Evolutionary conservation across 2,113 vertebrate genomes (phyloP).

Genomic region (Phoenicopterus ruber): DNA sequence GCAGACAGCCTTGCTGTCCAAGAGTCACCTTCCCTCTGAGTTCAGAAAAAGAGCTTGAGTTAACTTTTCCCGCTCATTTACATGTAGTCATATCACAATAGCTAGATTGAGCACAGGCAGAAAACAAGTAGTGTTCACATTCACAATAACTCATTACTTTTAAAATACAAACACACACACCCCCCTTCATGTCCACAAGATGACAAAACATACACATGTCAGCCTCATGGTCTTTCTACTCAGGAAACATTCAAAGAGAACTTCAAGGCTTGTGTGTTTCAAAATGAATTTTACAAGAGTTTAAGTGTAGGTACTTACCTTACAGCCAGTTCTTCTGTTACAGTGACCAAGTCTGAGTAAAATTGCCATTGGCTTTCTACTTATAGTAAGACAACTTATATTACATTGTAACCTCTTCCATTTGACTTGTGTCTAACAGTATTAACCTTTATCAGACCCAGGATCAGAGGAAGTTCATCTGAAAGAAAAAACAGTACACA

Average conservation of each 20-base stretch:
- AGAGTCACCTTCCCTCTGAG: not conserved
- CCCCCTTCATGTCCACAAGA: not conserved
- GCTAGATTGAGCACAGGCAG: not conserved
- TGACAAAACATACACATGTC: not conserved
- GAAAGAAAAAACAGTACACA: not conserved
- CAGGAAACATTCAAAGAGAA: not conserved
- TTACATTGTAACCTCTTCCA: not conserved
- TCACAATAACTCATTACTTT: not conserved
- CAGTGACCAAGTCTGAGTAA: not conserved
- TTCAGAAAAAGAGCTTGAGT: not conserved
- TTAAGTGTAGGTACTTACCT: not conserved
- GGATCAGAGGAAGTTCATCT: not conserved
- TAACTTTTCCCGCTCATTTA: not conserved
- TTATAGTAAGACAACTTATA: not conserved
- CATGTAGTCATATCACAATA: not conserved
- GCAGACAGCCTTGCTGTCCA: not conserved
- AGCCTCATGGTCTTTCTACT: not conserved
- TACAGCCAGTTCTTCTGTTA: not conserved
- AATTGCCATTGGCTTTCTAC: not conserved
- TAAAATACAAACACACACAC: not conserved
- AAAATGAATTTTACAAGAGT: not conserved
- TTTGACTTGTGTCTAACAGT: not conserved
- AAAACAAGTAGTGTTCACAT: not conserved
- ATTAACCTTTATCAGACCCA: not conserved
- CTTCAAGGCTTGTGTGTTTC: not conserved